Base-by-base conservation (phyloP, 2,888 invertebrate genomes). In the Choreutis nemorana region DNA sequence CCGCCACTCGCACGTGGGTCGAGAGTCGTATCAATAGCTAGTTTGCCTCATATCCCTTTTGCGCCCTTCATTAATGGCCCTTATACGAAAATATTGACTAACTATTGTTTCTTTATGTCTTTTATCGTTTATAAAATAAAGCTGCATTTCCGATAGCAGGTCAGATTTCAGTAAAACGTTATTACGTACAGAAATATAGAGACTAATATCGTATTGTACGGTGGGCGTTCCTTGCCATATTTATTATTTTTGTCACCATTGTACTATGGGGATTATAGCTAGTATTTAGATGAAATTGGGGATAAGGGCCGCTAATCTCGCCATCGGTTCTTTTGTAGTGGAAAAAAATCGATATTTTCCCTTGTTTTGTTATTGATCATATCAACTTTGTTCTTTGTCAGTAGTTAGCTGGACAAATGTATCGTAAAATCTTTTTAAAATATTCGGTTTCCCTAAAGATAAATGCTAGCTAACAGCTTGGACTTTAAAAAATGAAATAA, bases 221-320 rank as follows among this genome's bases (percentile, higher is more conserved):
- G 70, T 63, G 48, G 49, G 63, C 50, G 41, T 35, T 40, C 23
- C 45, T 42, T 36, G 55, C 59, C 49, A 60, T 77, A 78, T 77
- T 77, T 77, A 75, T 78, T 78, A 77, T 78, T 78, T 77, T 72
- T 73, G 75, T 75, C 75, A 66, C 78, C 64, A 55, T 55, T 78
- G 78, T 78, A 55, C 58, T 34, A 48, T n/a, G 31, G 37, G 72
- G 73, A 70, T 77, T 73, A 78, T 60, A 64, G 58, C 54, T 48
- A 59, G 72, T 72, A 73, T 78, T 78, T 77, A 78, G 78, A 78
- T 78, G 66, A 63, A 75, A 78, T 78, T 77, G 75, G 71, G 75
- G 75, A 78, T 78, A 77, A 71, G 48, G 68, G 48, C 46, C 45
- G 52, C 64, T 75, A 75, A 75, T 75, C 77, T 66, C 57, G 51